Evolutionary conservation across 2,797 vertebrate genomes (phyloP), one percentile per base, ranked within the genome.

Genomic region (Decapterus maruadsi): DNA sequence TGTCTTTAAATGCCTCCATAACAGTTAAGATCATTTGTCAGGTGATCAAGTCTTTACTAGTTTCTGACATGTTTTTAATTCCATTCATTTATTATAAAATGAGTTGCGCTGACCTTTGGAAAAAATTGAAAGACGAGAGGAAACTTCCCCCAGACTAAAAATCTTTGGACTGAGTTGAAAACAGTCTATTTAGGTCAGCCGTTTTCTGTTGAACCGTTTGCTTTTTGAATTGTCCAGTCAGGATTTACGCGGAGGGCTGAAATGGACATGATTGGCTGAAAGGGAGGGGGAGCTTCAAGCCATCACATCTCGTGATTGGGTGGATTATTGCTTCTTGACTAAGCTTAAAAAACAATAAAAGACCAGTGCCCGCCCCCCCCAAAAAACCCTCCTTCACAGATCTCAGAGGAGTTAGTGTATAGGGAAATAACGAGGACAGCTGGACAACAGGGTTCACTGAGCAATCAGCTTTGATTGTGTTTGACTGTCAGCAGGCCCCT

Each of bases 361-460:
- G 54, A 22, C 38, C 45, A 31, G 16, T 57, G 22, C 62, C 57
- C 29, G 9, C 20, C 72, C 48, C 48, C 26, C 58, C 75, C n/a
- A 1, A 26, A 26, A 26, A 26, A 20, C 68, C 60, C 72, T 46
- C 31, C 71, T 57, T 12, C 61, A 1, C 4, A 68, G 48, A 71
- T 60, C 57, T 81, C 67, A 42, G 64, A 79, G 71, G 70, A 40
- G 58, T 13, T 26, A 22, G 68, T 68, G 31, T 53, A 19, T 29
- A 34, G 34, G 60, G 66, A 26, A 81, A 9, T 59, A 68, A 64
- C 1, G n/a, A 62, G 75, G 62, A 61, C 81, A 83, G 75, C 80
- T 85, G 82, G 79, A 88, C 75, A 64, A 4, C 57, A 46, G 51
- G 90, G 85, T 91, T 92, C 92, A 92, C 67, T 83, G 88, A 92